Evolutionary conservation across 2,888 invertebrate genomes (phyloP).

Genomic region (Epinotia demarniana): DNA sequence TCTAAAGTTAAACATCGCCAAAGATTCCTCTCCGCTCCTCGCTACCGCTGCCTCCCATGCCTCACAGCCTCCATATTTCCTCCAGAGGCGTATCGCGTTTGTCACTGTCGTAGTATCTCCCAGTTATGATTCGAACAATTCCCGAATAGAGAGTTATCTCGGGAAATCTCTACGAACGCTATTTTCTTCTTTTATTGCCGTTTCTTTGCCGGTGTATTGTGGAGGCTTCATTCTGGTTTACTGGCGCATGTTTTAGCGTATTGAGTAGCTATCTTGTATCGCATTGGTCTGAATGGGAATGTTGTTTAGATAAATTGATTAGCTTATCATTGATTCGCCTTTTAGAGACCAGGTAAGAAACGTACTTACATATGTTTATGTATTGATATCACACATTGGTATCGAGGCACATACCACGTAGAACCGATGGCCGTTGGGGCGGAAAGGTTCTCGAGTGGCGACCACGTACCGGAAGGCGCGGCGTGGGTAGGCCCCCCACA

Average conservation of each 20-base stretch:
- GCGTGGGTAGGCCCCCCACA: too few species aligned
- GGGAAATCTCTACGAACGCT: constrained; percentile 53
- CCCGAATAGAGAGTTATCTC: constrained; percentile 68
- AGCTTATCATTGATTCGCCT: too few species aligned
- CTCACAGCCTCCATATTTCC: constrained; percentile 50
- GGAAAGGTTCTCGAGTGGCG: too few species aligned
- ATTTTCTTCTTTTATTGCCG: constrained; percentile 46
- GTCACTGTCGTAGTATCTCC: constrained; percentile 70
- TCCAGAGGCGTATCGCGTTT: constrained; percentile 62
- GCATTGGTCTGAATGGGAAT: too few species aligned
- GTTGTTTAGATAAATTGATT: not conserved
- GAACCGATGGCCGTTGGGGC: too few species aligned
- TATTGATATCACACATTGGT: too few species aligned
- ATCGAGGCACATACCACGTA: too few species aligned
- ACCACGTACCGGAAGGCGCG: too few species aligned
- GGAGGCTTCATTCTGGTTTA: constrained; percentile 13
- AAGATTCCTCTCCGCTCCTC: not conserved
- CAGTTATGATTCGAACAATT: constrained; percentile 72
- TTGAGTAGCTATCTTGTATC: not conserved
- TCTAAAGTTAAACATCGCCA: too few species aligned
- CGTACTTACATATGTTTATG: too few species aligned
- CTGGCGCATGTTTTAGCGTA: not conserved
- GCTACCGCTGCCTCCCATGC: constrained; percentile 35
- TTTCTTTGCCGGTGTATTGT: constrained; percentile 38
- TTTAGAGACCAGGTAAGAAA: too few species aligned